phyloP scores from a whole-genome alignment of 2,113 vertebrate genomes.

The Lepisosteus oculatus region DNA sequence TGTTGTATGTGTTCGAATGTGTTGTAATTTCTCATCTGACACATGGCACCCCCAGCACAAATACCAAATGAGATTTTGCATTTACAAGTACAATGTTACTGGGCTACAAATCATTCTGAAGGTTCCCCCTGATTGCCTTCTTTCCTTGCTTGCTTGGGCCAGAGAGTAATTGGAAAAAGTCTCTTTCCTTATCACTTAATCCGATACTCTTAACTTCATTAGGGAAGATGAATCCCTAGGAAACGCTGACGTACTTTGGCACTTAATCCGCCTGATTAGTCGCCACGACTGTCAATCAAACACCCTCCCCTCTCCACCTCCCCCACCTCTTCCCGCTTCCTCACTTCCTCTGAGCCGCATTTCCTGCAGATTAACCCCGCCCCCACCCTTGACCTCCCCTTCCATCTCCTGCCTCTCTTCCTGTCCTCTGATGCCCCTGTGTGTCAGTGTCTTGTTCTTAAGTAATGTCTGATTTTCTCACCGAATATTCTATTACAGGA shows the following conservation, averaged over 20 bases:
- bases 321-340: background rate
- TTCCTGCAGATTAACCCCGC: background rate
- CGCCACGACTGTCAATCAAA: slow-evolving; percentile 16
- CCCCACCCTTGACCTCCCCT: background rate
- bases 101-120: no score
- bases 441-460: no score
- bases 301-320: background rate
- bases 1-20: no score
- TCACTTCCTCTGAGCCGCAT: background rate
- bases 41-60: no score
- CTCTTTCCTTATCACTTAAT: slow-evolving; percentile 31
- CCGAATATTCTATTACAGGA: no score
- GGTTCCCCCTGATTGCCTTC: no score
- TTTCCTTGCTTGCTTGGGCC: background rate
- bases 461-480: no score
- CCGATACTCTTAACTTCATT: slow-evolving; percentile 33
- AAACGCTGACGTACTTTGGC: slow-evolving; percentile 27
- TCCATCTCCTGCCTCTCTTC: background rate
- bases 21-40: no score
- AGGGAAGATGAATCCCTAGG: slow-evolving; percentile 12
- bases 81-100: no score
- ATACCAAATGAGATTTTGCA: no score
- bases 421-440: no score
- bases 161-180: slow-evolving; percentile 12
- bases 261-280: slow-evolving; percentile 26